phyloP scores from a whole-genome alignment of 2,888 invertebrate genomes.

The Phoenoteleia sp. region DNA sequence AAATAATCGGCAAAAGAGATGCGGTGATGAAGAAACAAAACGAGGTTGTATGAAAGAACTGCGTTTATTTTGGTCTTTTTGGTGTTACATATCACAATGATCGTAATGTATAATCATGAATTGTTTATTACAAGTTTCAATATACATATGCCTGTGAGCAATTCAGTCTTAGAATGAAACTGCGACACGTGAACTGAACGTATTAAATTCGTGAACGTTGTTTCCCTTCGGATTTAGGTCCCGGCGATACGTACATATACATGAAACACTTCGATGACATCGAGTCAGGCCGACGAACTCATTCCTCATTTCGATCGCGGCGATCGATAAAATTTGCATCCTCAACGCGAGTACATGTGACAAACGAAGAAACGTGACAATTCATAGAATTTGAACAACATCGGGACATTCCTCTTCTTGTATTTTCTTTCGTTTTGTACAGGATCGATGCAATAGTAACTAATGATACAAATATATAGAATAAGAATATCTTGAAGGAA shows the following conservation, averaged over 20 bases:
- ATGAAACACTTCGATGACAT: conserved; percentile 69
- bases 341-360: conserved; percentile 59
- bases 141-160: conserved; percentile 67
- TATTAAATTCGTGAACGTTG: conserved; percentile 48
- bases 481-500: conserved; percentile 68
- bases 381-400: conserved; percentile 62
- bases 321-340: conserved; percentile 51
- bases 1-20: background rate
- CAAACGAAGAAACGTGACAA: conserved; percentile 63
- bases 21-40: background rate
- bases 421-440: conserved; percentile 50
- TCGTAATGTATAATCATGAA: conserved; percentile 1
- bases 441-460: conserved; percentile 63
- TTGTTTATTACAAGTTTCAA: conserved; percentile 7
- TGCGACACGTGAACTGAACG: conserved; percentile 23
- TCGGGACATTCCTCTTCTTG: conserved; percentile 27
- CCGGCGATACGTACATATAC: conserved; percentile 71
- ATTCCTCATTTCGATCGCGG: conserved; percentile 37
- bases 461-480: conserved; percentile 70
- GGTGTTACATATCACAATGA: conserved; percentile 46
- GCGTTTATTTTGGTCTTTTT: conserved; percentile 40
- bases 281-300: conserved; percentile 69
- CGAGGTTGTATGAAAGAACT: background rate
- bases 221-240: conserved; percentile 56
- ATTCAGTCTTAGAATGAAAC: conserved; percentile 68